Evolutionary conservation across 1,140 invertebrate genomes (phyloP).

Genomic region (Rhagoletis pomonella): DNA sequence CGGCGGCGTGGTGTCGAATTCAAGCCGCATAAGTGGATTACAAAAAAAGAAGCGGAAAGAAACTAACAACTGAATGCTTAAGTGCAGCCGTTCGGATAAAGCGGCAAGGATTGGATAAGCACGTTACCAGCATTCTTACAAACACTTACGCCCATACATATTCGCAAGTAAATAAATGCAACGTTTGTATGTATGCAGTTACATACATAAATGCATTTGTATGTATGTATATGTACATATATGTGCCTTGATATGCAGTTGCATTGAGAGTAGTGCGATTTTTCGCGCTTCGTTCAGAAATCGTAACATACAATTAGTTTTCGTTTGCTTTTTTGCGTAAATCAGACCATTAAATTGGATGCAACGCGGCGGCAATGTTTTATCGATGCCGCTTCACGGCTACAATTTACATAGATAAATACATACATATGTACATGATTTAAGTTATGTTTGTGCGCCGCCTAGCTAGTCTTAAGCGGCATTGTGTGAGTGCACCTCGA

Average conservation of each 20-base stretch:
- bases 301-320: conserved; percentile 11
- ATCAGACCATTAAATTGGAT: conserved; percentile 28
- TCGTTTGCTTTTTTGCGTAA: conserved; percentile 13
- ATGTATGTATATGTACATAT: neutral
- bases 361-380: conserved; percentile 20
- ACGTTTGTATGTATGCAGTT: neutral
- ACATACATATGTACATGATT: neutral
- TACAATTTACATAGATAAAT: neutral
- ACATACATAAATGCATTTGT: neutral
- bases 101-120: conserved; percentile 40
- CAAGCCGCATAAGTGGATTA: neutral
- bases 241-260: too few species aligned
- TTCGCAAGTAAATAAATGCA: too few species aligned
- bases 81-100: neutral
- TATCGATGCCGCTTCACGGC: neutral
- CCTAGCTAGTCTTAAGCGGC: neutral
- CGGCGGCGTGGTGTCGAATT: neutral
- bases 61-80: conserved; percentile 17
- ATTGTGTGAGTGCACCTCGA: neutral
- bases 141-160: neutral
- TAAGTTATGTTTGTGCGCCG: neutral
- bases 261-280: neutral
- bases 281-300: conserved; percentile 31
- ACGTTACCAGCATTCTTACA: conserved; percentile 9
- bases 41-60: conserved; percentile 34